Conservation (phyloP, 2,113 vertebrate species). For the rabbit (Oryctolagus cuniculus) region DNA sequence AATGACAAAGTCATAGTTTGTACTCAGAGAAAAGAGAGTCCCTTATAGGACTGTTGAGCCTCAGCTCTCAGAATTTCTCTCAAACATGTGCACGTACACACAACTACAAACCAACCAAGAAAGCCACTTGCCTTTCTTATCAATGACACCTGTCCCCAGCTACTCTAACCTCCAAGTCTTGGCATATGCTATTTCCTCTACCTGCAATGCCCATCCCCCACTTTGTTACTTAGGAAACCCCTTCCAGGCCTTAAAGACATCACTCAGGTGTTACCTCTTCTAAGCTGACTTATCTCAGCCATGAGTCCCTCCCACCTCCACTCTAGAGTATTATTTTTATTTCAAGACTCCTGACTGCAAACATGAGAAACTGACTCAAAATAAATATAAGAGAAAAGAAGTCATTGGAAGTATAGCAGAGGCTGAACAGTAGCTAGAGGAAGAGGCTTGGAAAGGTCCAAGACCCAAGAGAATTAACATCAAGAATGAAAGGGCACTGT, state of each 20-base stretch:
- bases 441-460: neutral
- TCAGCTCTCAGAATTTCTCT: conserved; percentile 21
- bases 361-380: conserved; percentile 31
- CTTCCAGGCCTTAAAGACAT: neutral
- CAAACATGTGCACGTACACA: no score
- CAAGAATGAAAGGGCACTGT: neutral
- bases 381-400: neutral
- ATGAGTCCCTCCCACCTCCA: neutral
- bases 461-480: neutral
- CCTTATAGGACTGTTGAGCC: neutral
- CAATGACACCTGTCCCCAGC: neutral
- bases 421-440: neutral
- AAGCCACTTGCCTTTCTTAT: conserved; percentile 52
- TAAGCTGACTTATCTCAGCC: neutral
- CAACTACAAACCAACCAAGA: neutral
- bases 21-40: conserved; percentile 1
- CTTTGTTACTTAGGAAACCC: neutral
- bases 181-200: neutral
- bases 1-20: conserved; percentile 2
- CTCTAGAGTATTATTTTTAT: neutral
- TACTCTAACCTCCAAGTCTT: neutral
- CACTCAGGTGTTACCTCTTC: neutral
- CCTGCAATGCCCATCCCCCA: neutral
- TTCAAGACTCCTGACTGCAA: neutral
- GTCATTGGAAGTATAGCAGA: neutral